These are phyloP conservation scores for Arge pagana DNA, from an alignment of 2,888 invertebrate genomes.

Conservation along the genomic window DNA sequence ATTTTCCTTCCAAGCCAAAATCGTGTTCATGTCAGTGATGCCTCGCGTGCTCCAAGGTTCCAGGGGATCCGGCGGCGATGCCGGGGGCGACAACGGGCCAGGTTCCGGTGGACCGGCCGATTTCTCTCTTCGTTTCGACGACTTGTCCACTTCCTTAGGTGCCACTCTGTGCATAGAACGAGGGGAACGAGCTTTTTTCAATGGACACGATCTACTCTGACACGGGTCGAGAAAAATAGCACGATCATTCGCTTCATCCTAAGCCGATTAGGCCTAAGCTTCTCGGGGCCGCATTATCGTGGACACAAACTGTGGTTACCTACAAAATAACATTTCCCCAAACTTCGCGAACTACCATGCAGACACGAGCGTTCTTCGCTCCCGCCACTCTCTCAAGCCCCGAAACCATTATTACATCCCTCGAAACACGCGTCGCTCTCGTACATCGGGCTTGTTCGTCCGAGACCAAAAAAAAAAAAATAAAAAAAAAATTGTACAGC, in stretches of 20 bases:
- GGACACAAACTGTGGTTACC: slow-evolving; percentile 1
- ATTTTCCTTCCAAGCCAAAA: slow-evolving; percentile 67
- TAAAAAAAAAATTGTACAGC: too few species aligned
- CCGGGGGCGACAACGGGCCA: slow-evolving; percentile 22
- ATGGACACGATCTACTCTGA: too few species aligned
- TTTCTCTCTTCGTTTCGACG: slow-evolving; percentile 52
- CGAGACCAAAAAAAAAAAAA: too few species aligned
- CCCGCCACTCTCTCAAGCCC: too few species aligned
- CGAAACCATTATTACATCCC: too few species aligned
- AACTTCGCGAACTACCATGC: too few species aligned
- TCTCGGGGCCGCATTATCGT: slow-evolving; percentile 3
- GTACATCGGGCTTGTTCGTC: too few species aligned
- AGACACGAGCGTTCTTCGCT: too few species aligned
- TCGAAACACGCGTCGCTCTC: too few species aligned
- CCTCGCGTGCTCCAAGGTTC: slow-evolving; percentile 76
- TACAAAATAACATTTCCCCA: neutral
- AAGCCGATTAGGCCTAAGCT: slow-evolving; percentile 4
- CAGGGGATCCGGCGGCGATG: slow-evolving; percentile 66
- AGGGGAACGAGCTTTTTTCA: neutral
- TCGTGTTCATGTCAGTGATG: slow-evolving; percentile 72
- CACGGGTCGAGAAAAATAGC: neutral
- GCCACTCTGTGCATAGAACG: slow-evolving; percentile 57
- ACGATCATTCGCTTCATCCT: neutral
- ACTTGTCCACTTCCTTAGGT: slow-evolving; percentile 52
- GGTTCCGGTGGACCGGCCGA: slow-evolving; percentile 50